Evolutionary conservation across 2,113 vertebrate genomes (phyloP).

Genomic region (Hippocampus zosterae): DNA sequence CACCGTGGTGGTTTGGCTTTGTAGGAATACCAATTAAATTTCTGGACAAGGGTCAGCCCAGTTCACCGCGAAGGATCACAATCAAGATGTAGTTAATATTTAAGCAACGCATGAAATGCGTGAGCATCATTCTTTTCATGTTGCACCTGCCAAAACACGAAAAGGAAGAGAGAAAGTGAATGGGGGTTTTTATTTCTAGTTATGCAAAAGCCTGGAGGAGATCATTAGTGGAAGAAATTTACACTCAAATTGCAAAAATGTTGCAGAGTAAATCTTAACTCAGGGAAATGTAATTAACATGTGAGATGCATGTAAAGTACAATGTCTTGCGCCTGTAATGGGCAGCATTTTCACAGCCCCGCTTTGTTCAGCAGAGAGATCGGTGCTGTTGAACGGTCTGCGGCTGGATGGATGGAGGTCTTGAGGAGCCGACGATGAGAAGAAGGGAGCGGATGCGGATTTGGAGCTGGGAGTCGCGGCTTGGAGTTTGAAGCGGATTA

Average conservation of each 20-base stretch:
- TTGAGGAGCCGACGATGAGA: no score
- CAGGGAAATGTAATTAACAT: neutral
- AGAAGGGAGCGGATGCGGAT: no score
- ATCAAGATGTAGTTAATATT: neutral
- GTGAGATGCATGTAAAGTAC: neutral
- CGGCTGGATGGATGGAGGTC: no score
- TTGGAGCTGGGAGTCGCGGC: no score
- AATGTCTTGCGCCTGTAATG: no score
- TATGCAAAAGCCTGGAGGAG: neutral
- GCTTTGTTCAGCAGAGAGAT: no score
- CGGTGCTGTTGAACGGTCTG: no score
- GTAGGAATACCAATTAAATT: constrained; percentile 5
- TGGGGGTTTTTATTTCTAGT: neutral
- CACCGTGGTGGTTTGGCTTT: neutral
- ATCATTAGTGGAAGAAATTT: neutral
- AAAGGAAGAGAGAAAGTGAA: neutral
- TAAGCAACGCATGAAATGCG: neutral
- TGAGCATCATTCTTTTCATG: neutral
- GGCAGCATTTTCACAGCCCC: no score
- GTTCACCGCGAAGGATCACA: neutral
- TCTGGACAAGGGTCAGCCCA: neutral
- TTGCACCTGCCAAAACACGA: neutral
- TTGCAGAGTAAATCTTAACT: neutral
- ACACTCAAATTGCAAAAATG: neutral
- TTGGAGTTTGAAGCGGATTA: no score